Evolutionary conservation across 1,140 invertebrate genomes (phyloP).

Genomic region (Adelges cooleyi): DNA sequence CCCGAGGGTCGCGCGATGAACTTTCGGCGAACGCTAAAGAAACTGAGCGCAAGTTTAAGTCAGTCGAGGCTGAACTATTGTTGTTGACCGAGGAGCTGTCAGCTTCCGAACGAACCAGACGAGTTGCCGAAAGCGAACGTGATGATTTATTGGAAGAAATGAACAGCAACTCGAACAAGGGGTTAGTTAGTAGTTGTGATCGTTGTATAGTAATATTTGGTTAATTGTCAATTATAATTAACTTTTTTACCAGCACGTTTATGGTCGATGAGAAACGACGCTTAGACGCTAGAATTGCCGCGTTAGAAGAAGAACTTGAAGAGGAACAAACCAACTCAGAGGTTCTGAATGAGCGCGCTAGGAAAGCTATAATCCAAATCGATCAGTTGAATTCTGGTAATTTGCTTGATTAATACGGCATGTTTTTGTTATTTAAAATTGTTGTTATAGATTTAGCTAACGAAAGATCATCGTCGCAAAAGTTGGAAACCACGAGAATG

Average conservation of each 20-base stretch:
- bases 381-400: constrained; percentile 67
- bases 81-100: constrained; percentile 84
- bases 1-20: constrained; percentile 73
- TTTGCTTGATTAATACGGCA: background rate
- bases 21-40: constrained; percentile 69
- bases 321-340: constrained; percentile 92
- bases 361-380: constrained; percentile 69
- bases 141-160: constrained; percentile 92
- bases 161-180: constrained; percentile 54
- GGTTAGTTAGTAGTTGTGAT: constrained; percentile 38
- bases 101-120: constrained; percentile 68
- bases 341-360: constrained; percentile 70
- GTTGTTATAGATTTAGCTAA: constrained; percentile 57
- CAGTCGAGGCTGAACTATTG: constrained; percentile 78
- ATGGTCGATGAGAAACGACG: constrained; percentile 91
- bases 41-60: constrained; percentile 80
- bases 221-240: too few species aligned
- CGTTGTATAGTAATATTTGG: background rate
- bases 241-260: constrained; percentile 47
- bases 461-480: constrained; percentile 78
- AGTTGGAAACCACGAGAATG: constrained; percentile 76
- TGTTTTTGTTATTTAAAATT: background rate
- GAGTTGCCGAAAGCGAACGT: constrained; percentile 80
- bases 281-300: constrained; percentile 83
- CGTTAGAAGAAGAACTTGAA: constrained; percentile 91